Evolutionary conservation across 2,797 vertebrate genomes (phyloP).

Genomic region (Microcaecilia unicolor): DNA sequence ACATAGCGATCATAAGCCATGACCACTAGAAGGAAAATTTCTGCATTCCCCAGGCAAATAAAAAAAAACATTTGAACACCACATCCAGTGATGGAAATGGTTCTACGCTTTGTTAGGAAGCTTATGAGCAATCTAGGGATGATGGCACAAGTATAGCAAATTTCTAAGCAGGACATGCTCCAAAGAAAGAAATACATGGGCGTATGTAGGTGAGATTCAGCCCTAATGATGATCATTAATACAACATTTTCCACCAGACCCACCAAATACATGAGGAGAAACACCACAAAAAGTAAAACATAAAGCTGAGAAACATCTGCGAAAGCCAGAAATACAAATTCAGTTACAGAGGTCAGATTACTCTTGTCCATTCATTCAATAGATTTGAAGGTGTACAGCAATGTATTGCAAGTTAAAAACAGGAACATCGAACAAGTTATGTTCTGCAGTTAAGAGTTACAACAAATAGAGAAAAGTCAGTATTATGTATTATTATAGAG

Average conservation of each 20-base stretch:
- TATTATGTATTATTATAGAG: no score
- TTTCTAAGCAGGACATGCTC: conserved; percentile 22
- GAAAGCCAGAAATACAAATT: conserved; percentile 22
- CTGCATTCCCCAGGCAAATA: conserved; percentile 22
- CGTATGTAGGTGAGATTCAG: conserved; percentile 6
- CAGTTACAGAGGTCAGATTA: conserved; percentile 19
- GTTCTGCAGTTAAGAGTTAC: no score
- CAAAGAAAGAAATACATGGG: conserved; percentile 32
- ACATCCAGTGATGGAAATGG: conserved; percentile 5
- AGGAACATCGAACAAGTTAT: no score
- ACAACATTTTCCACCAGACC: conserved; percentile 19
- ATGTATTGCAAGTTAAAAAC: no score
- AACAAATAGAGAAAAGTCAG: no score
- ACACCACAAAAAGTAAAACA: conserved; percentile 13
- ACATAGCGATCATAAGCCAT: conserved; percentile 33
- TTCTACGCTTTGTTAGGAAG: conserved; percentile 1
- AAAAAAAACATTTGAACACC: conserved; percentile 20
- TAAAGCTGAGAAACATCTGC: conserved; percentile 10
- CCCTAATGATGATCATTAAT: conserved; percentile 8
- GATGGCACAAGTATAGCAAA: conserved; percentile 17
- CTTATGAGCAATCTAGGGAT: conserved; percentile 18
- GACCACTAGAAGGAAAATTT: conserved; percentile 16
- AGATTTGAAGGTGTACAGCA: no score
- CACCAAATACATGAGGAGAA: conserved; percentile 17
- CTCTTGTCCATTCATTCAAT: conserved; percentile 4